Base-by-base conservation (phyloP, 2,888 invertebrate genomes). In the Epinotia nisella region DNA sequence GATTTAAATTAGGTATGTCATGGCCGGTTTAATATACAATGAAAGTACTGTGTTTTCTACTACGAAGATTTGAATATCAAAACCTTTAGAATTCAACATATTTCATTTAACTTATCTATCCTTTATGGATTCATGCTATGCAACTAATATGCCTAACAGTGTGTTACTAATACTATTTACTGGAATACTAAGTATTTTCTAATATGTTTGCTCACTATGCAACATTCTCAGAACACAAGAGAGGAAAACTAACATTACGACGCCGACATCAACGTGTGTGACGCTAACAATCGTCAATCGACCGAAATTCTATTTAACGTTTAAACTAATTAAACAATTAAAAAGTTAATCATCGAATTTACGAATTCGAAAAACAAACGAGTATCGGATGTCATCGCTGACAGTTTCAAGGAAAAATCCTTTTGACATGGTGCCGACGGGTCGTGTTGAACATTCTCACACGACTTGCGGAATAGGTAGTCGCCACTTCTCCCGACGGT, bases 381-480 rank as follows among this genome's bases (percentile, higher is more conserved):
- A 78, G 86, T 90, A 88, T 90, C 88, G 80, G 77, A 87, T 91
- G 89, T 83, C 89, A 85, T 80, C 83, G 83, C 82, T 76, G 77
- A 78, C 80, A 78, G 80, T 83, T 92, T 90, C 92, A 89, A 85
- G 86, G 91, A 90, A 91, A 85, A 80, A 84, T 83, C 83, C 82
- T 82, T 91, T 93, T 92, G 91, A 91, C 81, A 79, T 80, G 77
- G 79, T 76, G 87, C 92, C 92, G 92, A 82, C 91, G 84, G 84
- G 75, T 79, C 91, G 92, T 92, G 92, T 92, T 92, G 86, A 82
- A 85, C 90, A 93, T 93, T 91, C 91, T 84, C 89, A 90, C 93
- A 93, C 93, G 93, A 86, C 76, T 75, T 75, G 82, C 82, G 83
- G 78, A 79, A 79, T 81, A 80, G 78, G 81, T 79, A 79, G 49